phyloP scores from a whole-genome alignment of 2,113 vertebrate species.

The Mandrillus leucophaeus region DNA sequence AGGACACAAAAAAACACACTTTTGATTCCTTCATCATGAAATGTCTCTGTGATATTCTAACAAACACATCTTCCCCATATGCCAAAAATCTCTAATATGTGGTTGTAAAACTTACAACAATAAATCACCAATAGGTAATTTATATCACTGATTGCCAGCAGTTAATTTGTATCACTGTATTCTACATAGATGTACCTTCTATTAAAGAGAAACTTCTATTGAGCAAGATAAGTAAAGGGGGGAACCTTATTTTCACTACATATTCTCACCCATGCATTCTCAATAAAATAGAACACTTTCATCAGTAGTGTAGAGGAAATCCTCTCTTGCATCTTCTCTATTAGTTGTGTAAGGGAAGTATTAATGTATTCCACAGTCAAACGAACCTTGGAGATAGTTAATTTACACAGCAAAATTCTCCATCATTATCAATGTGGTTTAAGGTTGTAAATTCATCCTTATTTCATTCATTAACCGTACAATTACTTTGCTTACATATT shows the following conservation, averaged over 20 bases:
- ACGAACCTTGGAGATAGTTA: background rate
- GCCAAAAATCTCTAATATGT: background rate
- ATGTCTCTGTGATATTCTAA: background rate
- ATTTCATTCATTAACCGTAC: background rate
- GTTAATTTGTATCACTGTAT: background rate
- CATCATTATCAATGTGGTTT: background rate
- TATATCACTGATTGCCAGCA: background rate
- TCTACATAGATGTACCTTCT: background rate
- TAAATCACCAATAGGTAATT: background rate
- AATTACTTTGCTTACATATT: background rate
- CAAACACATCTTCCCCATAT: background rate
- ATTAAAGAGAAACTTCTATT: background rate
- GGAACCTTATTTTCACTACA: background rate
- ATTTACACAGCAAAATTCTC: slow-evolving; percentile 2
- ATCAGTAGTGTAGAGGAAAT: background rate
- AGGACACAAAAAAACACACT: background rate
- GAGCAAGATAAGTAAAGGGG: background rate
- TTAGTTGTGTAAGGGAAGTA: background rate
- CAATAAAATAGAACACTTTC: background rate
- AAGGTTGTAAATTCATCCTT: slow-evolving; percentile 3
- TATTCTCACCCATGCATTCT: background rate
- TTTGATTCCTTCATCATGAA: background rate
- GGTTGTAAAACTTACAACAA: background rate
- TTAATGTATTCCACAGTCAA: slow-evolving; percentile 24
- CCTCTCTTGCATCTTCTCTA: background rate